Evolutionary conservation across 2,113 vertebrate species (phyloP).

Genomic region (Fregetta grallaria): DNA sequence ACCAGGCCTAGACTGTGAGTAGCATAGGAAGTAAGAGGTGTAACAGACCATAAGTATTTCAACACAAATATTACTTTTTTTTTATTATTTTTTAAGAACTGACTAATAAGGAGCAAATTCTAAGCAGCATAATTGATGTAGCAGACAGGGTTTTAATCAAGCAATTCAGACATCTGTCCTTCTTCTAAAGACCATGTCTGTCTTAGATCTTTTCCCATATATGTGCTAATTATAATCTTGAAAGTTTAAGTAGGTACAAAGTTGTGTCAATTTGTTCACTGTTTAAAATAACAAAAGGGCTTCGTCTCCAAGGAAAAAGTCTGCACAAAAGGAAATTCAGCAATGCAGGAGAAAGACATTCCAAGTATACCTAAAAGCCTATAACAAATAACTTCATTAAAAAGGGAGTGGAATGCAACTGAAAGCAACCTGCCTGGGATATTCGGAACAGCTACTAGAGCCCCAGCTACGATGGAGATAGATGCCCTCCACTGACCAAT

Average conservation of each 20-base stretch:
- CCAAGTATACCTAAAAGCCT: not conserved
- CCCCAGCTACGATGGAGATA: not conserved
- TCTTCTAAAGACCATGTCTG: not conserved
- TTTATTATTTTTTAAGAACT: not conserved
- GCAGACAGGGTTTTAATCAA: not conserved
- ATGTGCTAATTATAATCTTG: conserved; percentile 4
- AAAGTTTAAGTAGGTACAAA: conserved; percentile 1
- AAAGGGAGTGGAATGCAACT: not conserved
- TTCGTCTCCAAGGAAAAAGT: not conserved
- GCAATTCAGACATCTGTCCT: not conserved
- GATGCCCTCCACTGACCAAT: not conserved
- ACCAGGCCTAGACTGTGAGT: not conserved
- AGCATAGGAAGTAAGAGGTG: conserved; percentile 14
- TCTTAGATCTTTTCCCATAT: not conserved
- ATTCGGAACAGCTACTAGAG: not conserved
- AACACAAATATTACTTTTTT: conserved; percentile 15
- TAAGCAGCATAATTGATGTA: not conserved
- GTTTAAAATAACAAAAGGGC: conserved; percentile 9
- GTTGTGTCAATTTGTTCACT: not conserved
- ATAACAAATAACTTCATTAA: not conserved
- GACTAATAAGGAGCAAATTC: not conserved
- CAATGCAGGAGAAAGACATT: not conserved
- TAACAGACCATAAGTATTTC: conserved; percentile 77
- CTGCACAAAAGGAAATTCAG: not conserved
- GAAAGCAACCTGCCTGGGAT: not conserved